Base-by-base conservation (phyloP, 1,140 invertebrate genomes). In the Bombus confusus region DNA sequence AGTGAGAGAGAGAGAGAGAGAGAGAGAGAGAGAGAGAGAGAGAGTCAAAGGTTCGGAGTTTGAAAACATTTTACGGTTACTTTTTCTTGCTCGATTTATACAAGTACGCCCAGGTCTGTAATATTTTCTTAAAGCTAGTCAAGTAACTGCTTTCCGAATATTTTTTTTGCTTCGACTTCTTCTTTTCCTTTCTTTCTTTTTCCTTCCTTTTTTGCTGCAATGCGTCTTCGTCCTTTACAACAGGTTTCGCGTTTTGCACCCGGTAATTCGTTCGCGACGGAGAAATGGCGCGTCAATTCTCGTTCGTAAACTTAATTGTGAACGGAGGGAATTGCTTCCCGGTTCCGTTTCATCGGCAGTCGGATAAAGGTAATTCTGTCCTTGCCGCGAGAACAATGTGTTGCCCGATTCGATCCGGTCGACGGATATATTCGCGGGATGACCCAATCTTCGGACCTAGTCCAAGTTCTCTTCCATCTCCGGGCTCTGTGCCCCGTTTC, bases 261-360 rank as follows among this genome's bases (percentile, higher is more conserved):
- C 25, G 43, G 15, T 77, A 47, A 15, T 57, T 72, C 25, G 31
- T 64, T 62, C 37, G 34, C 34, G 25, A 37, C 25, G 78, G 76
- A 62, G 37, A 82, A 86, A 86, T 81, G 77, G 73, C 68, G 78
- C 10, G 78, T 77, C 59, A 66, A 59, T 74, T 78, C 64, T 57
- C 47, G 34, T 83, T 52, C 72, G 79, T 88, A 84, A 89, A 88
- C 85, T 86, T 89, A 89, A 89, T 86, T 86, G 76, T 66, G 71
- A 83, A 41, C 75, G 25, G 25, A 43, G 37, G 39, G 87, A 80
- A 88, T 86, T 88, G 88, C 76, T 47, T 82, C 62, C 72, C 37
- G 57, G 64, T 86, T 83, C 31, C 68, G 76, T 83, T 86, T 88
- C 84, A 80, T 86, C 64, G 72, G 31, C 43, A n/a, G 9, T 39